phyloP scores from a whole-genome alignment of 2,888 invertebrate genomes.

The Eupithecia dodoneata region DNA sequence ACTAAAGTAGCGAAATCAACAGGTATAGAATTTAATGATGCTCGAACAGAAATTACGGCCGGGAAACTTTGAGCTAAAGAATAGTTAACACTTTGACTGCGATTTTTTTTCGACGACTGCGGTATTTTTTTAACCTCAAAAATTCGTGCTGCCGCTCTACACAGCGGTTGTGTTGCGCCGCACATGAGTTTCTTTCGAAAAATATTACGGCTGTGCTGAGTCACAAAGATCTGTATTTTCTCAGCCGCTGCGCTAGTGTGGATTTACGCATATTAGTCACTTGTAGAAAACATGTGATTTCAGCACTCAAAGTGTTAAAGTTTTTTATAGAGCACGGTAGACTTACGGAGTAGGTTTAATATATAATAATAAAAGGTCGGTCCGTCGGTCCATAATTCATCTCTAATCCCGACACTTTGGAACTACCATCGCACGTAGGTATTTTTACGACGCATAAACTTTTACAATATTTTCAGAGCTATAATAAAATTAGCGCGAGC shows the following conservation, averaged over 20 bases:
- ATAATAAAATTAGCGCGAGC: slow-evolving; percentile 45
- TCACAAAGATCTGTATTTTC: too few species aligned
- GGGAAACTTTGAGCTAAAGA: slow-evolving; percentile 23
- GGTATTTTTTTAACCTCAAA: too few species aligned
- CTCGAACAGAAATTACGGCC: slow-evolving; percentile 17
- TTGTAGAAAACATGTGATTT: too few species aligned
- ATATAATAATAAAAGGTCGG: slow-evolving; percentile 18
- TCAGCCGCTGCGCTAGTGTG: too few species aligned
- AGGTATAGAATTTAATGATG: slow-evolving; percentile 27
- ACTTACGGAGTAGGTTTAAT: not conserved
- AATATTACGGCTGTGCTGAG: too few species aligned
- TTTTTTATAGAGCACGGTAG: slow-evolving; percentile 2
- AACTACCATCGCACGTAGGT: slow-evolving; percentile 35
- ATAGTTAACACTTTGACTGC: too few species aligned
- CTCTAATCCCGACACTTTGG: slow-evolving; percentile 39
- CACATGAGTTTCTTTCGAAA: too few species aligned
- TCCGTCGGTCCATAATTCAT: slow-evolving; percentile 23
- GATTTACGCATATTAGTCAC: too few species aligned
- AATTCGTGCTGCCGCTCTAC: too few species aligned
- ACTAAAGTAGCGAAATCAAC: slow-evolving; percentile 21
- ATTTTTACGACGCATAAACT: slow-evolving; percentile 42
- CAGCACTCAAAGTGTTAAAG: too few species aligned
- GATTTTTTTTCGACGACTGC: too few species aligned
- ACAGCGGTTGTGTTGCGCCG: too few species aligned
- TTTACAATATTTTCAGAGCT: slow-evolving; percentile 42